Percentiles rank a stretch among this genome's conserved stretches.
Evolutionary conservation across 2,888 invertebrate genomes (phyloP).

Genomic region (Agriotes lineatus): DNA sequence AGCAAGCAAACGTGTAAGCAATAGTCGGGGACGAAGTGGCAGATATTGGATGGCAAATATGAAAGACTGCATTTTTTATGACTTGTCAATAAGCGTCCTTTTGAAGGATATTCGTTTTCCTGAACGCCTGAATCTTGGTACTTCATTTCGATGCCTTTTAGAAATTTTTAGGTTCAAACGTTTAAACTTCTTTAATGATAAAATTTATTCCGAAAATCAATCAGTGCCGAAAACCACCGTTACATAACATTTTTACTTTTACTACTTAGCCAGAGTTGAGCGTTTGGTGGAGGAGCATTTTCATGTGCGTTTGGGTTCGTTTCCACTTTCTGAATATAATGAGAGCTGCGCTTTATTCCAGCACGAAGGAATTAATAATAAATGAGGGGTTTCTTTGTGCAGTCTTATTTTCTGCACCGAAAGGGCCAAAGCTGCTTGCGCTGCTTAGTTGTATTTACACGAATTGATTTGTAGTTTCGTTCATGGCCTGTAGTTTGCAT

Average conservation of each 20-base stretch:
- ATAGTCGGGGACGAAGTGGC: background rate
- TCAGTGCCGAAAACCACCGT: too few relatives aligned
- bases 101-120: too few relatives aligned
- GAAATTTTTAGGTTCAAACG: too few relatives aligned
- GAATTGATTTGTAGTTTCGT: background rate
- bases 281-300: background rate
- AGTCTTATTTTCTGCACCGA: background rate
- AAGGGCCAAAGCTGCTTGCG: background rate
- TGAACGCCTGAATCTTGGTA: too few relatives aligned
- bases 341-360: slow-evolving; percentile 9
- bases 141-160: too few relatives aligned
- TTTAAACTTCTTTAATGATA: too few relatives aligned
- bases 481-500: background rate
- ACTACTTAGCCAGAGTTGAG: too few relatives aligned
- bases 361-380: slow-evolving; percentile 6
- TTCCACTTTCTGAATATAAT: slow-evolving; percentile 9
- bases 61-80: slow-evolving; percentile 15
- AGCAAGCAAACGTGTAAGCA: background rate
- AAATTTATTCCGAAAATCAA: too few relatives aligned
- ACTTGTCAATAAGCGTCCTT: slow-evolving; percentile 11
- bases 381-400: background rate
- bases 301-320: background rate
- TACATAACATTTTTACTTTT: too few relatives aligned
- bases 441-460: background rate
- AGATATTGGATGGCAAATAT: background rate